phyloP scores from a whole-genome alignment of 2,888 invertebrate genomes.

The Pimpla rufipes region DNA sequence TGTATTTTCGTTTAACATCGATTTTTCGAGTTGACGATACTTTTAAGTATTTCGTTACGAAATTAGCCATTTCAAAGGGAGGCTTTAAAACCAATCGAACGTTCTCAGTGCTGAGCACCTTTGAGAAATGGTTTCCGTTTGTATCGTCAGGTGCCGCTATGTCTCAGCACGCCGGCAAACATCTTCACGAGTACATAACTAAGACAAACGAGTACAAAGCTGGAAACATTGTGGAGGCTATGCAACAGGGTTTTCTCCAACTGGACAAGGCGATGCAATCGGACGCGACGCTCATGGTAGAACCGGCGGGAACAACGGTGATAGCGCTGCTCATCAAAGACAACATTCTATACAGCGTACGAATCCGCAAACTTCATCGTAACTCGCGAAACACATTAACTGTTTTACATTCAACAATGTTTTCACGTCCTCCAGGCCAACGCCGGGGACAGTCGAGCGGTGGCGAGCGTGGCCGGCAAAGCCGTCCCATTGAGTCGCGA shows the following conservation, averaged over 20 bases:
- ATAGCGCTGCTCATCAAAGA: slow-evolving; percentile 94
- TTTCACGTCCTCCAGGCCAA: slow-evolving; percentile 89
- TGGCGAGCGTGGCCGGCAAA: slow-evolving; percentile 94
- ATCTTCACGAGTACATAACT: slow-evolving; percentile 96
- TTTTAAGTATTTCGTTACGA: too few relatives aligned
- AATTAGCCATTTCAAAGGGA: too few relatives aligned
- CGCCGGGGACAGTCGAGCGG: slow-evolving; percentile 98
- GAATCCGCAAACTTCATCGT: slow-evolving; percentile 74
- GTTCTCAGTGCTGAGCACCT: background rate
- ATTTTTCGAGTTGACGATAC: too few relatives aligned
- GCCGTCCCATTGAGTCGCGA: slow-evolving; percentile 92
- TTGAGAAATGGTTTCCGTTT: background rate
- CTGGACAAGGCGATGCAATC: slow-evolving; percentile 97
- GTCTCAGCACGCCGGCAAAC: slow-evolving; percentile 97
- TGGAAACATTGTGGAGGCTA: slow-evolving; percentile 93
- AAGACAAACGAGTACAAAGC: slow-evolving; percentile 93
- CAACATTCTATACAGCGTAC: slow-evolving; percentile 93
- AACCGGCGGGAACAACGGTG: slow-evolving; percentile 98
- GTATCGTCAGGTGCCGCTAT: slow-evolving; percentile 91
- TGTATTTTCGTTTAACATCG: too few relatives aligned
- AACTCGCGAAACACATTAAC: background rate
- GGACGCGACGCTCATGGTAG: slow-evolving; percentile 95
- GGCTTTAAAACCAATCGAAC: too few relatives aligned
- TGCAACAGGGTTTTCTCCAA: slow-evolving; percentile 95
- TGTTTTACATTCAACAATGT: background rate